Base-by-base conservation (phyloP, 2,113 vertebrate species). In the Acanthochromis polyacanthus region DNA sequence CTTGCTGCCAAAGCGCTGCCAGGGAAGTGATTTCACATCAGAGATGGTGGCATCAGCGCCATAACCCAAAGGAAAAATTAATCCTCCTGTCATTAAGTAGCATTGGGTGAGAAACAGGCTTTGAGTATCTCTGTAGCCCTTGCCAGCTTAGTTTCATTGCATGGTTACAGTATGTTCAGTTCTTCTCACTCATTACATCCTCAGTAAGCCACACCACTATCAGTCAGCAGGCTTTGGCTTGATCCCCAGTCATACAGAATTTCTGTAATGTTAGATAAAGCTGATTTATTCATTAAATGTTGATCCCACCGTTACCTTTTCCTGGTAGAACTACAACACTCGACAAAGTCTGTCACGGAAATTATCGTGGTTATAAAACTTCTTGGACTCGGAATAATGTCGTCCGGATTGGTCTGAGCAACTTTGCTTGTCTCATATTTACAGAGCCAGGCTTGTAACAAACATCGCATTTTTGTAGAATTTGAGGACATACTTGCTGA, bases 51-150 rank as follows among this genome's bases (percentile, higher is more conserved):
- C 64, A 83, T 75, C 52, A 43, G 25, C 83, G 63, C 74, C 63
- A 28, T 71, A 83, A 80, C 78, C 70, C 75, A 78, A 81, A 87
- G 79, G 63, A 80, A 83, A 86, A 75, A 79, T 55, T 68, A 88
- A 83, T 86, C 88, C 71, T 66, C 14, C 65, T 84, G 73, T 86
- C 65, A 88, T 86, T 88, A 88, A 87, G 73, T 76, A 75, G 64
- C 60, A 78, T 32, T 55, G 62, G 51, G 56, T 60, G 45, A 32
- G 23, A 76, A 75, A 65, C 40, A 6, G 60, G 68, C 60, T 84
- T 75, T 58, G 69, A 60, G 53, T 84, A 56, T 80, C 46, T 80
- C 45, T n/a, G 5, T 71, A 52, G 56, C 46, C 68, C 53, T 50
- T 22, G 11, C 38, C 48, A 55, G 70, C 79, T 88, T 86, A 80